A percentile compares a stretch with the other conserved stretches of the same genome.
phyloP scores from a whole-genome alignment of 2,797 vertebrate species.

The Clarias pachynema region DNA sequence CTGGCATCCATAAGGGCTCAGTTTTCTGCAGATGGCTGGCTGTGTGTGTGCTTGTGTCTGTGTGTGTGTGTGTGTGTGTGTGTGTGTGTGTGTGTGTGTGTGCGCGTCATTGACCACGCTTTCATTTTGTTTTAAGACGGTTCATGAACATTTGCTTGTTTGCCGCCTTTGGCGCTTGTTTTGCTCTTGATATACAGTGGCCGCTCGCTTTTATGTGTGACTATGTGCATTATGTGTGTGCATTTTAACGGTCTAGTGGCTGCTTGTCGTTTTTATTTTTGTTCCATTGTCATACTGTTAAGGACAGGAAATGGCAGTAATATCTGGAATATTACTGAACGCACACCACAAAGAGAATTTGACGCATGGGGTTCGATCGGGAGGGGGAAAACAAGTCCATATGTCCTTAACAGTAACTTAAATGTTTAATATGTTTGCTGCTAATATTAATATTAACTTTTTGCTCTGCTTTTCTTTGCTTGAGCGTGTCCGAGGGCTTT shows the following conservation, averaged over 20 bases:
- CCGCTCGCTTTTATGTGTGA: constrained; percentile 42
- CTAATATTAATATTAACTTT: neutral
- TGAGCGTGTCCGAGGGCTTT: neutral
- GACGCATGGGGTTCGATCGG: neutral
- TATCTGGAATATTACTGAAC: constrained; percentile 9
- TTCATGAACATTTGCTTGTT: constrained; percentile 33
- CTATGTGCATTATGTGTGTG: constrained; percentile 42
- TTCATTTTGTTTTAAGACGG: constrained; percentile 20
- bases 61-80: constrained; percentile 69
- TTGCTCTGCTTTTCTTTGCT: constrained; percentile 16
- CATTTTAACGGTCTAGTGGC: constrained; percentile 52
- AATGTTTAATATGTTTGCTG: constrained; percentile 45
- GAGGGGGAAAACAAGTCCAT: constrained; percentile 47
- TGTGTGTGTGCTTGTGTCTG: constrained; percentile 31
- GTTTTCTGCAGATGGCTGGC: constrained; percentile 53
- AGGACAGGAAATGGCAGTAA: constrained; percentile 24
- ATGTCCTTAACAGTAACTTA: constrained; percentile 96
- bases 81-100: constrained; percentile 74
- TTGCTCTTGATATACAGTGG: constrained; percentile 30
- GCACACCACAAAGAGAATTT: neutral
- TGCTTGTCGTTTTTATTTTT: constrained; percentile 15
- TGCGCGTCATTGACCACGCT: constrained; percentile 40
- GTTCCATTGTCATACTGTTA: constrained; percentile 34
- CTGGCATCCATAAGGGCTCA: neutral
- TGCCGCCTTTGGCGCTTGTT: constrained; percentile 15